Evolutionary conservation across 2,888 invertebrate species (phyloP).

Genomic region (Ypsolopha scabrella): DNA sequence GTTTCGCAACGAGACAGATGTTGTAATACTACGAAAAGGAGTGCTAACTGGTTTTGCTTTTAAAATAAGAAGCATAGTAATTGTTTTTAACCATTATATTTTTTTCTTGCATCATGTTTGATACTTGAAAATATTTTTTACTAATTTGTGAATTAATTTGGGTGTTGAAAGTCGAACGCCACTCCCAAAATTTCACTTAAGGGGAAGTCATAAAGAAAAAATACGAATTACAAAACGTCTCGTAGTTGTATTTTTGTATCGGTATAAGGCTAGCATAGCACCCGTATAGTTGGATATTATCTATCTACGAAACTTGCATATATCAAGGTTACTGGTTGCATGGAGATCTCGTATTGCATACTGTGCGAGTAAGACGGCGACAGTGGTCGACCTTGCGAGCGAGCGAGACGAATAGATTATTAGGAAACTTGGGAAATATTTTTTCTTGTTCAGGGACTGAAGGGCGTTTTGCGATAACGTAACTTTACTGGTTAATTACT

Average conservation of each 20-base stretch:
- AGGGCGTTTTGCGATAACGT: conserved; percentile 38
- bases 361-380: conserved; percentile 48
- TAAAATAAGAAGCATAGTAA: no score
- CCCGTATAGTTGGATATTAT: conserved; percentile 58
- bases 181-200: neutral
- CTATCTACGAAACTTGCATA: conserved; percentile 67
- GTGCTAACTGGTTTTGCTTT: neutral
- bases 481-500: neutral
- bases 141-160: no score
- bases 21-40: neutral
- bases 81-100: no score
- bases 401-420: conserved; percentile 44
- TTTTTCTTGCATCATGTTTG: no score
- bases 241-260: neutral
- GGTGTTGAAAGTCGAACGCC: no score
- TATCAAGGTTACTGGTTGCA: conserved; percentile 66
- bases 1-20: conserved; percentile 1
- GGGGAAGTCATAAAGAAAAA: neutral
- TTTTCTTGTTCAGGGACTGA: conserved; percentile 60
- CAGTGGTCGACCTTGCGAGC: conserved; percentile 44
- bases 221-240: neutral
- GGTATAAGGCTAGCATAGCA: conserved; percentile 43
- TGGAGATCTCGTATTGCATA: conserved; percentile 63
- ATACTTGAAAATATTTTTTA: no score
- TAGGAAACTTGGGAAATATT: conserved; percentile 68